Evolutionary conservation across 2,113 vertebrate species (phyloP), one percentile per base, ranked within the genome.

Genomic region (Puma concolor): DNA sequence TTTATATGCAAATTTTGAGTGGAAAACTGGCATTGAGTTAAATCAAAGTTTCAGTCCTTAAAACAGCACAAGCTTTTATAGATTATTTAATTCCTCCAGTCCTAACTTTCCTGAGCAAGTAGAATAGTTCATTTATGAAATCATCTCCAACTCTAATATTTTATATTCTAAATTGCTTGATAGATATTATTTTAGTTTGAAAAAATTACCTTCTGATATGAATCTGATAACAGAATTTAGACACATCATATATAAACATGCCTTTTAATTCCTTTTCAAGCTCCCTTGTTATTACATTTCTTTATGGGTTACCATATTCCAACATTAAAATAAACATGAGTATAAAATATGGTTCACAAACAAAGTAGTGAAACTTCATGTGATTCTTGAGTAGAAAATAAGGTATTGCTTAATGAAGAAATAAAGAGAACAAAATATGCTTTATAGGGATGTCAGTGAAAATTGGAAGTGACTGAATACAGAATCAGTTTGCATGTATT

Each of bases 281-380:
- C 38, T 17, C 48, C 29, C 19, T 90, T 91, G 38, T 76, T 93
- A 52, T 48, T 71, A 38, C 67, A 92, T 71, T 92, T 94, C 25
- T 94, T 84, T 57, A 57, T 57, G 88, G 38, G 15, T 60, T 97
- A 57, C 21, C 96, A 36, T 96, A 77, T 93, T 91, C 52, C 7
- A 96, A 74, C 15, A 80, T 80, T 96, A 88, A 85, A 93, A 64
- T 86, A 79, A 80, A n/a, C 38, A 69, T 23, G 69, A 81, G 3
- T 90, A 0, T 83, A 57, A 97, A 86, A 44, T 33, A 83, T 90
- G 7, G 16, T 48, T 87, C 44, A 80, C 54, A 88, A 92, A 80
- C 54, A 84, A 93, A 57, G 31, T 31, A 80, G 31, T 38, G 21
- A 84, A 96, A 86, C 1, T 5, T 84, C 5, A 19, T 66, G 33